Conservation (phyloP, 2,113 vertebrate species). For the Gopherus evgoodei region DNA sequence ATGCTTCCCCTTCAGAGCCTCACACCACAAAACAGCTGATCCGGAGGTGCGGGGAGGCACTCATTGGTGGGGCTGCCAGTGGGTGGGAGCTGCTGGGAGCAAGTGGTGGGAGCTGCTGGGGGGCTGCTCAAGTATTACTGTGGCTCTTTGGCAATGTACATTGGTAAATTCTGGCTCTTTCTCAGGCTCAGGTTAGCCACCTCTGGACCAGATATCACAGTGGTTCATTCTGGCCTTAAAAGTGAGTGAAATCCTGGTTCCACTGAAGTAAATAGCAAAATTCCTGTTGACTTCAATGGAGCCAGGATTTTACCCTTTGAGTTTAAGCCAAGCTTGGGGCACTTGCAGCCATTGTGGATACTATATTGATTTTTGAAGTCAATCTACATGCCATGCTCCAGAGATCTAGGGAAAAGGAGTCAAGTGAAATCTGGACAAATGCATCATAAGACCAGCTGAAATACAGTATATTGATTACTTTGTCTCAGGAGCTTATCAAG, state of each 20-base stretch:
- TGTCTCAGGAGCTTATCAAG: background rate
- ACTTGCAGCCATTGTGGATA: background rate
- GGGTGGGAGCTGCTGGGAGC: no score
- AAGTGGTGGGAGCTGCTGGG: no score
- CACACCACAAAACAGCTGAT: no score
- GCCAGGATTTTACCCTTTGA: background rate
- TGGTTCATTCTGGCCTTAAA: background rate
- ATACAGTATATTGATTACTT: background rate
- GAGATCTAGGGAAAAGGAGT: background rate
- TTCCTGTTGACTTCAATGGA: background rate
- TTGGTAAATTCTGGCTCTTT: no score
- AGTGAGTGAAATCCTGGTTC: background rate
- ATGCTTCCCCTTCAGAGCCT: no score
- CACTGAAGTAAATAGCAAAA: background rate
- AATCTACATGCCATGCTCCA: background rate
- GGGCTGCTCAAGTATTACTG: no score
- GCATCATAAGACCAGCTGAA: background rate
- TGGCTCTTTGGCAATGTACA: no score
- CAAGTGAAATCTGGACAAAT: background rate
- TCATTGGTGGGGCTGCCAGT: no score
- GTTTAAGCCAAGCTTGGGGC: background rate
- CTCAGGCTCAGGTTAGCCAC: no score
- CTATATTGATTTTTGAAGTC: background rate
- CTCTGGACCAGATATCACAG: background rate
- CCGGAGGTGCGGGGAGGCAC: no score